Base-by-base conservation (phyloP, 2,888 invertebrate genomes). In the Drosophila aldrichi region DNA sequence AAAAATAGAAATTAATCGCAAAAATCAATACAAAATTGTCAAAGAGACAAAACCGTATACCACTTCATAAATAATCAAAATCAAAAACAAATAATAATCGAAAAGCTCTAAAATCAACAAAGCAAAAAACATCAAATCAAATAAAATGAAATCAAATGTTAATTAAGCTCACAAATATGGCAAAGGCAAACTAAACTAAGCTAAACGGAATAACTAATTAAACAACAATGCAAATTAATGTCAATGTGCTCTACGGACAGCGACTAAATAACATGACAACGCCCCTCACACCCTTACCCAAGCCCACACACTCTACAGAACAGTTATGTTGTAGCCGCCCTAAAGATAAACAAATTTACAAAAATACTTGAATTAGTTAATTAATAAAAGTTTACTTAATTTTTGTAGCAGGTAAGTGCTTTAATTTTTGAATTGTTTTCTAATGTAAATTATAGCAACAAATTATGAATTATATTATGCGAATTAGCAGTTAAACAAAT, bases 331-430 rank as follows among this genome's bases (percentile, higher is more conserved):
- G 43, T 57, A 58, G 62, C 54, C 52, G 44, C 62, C 68, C 58
- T 49, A 48, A 22, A 16, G 14, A 25, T 4, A 44, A 16, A 25
- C 44, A 7, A 14, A 44, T 7, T 10, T 14, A 0, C n/a, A 32
- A 32, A 32, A 3, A 32, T 10, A 32, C 32, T 38, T 43, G 12
- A 43, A 43, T 46, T 46, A 46, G 44, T 46, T 46, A 22, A 46
- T 20, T 6, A 22, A 49, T 20, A n/a, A 20, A 59, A 60, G 12
- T 9, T 65, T 43, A 60, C 68, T 80, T 82, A 43, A 61, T 74
- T 62, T 38, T 25, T 41, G 49, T 74, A 82, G 79, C 87, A 86
- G 86, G 83, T 83, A 86, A 83, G 87, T 83, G 71, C 62, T 57
- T 60, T 40, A 12, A 4, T 46, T 77, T 70, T 60, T 36, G 8